Base-by-base conservation (phyloP, 92 coral and sea anemone species). In the Zoanthus sansibaricus region DNA sequence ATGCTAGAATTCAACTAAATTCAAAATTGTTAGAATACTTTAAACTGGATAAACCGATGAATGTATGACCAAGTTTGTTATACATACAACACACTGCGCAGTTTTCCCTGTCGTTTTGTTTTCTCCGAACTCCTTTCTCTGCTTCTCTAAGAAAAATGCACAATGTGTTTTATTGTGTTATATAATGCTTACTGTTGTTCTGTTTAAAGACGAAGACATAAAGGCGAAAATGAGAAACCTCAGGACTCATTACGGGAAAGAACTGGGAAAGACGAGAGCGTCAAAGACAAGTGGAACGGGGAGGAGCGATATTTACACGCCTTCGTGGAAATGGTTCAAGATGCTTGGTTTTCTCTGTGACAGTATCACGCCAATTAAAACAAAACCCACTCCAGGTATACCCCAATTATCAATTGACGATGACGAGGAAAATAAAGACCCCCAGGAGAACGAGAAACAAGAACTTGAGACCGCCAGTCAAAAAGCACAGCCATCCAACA, bases 241-340 rank as follows among this genome's bases (percentile, higher is more conserved):
- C 56, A 90, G 96, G 68, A 91, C 93, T 9, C 93, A 93, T 25
- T 93, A 93, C 49, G 90, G 92, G 67, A 93, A 93, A 86, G 96
- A 93, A 71, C 72, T 91, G 15, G 93, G 96, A 82, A 91, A 93
- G 72, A 87, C 71, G 14, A 89, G 75, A 82, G 87, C 91, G 20
- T 79, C 89, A 14, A 84, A 77, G 42, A 82, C 69, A 46, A 85
- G 84, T 58, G 94, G 88, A 20, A 82, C 87, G 77, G 91, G 91
- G 30, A 79, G 94, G 66, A 55, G 76, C 32, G 90, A 86, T 52
- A 85, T 49, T 6, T 91, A 91, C 77, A 49, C 61, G 12, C 89
- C 92, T 75, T 68, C 90, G 1, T 91, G 94, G 96, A 83, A 77
- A 32, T 88, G 84, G 85, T 89, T 47, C 56, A 84, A 86, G 51